Evolutionary conservation across 2,888 invertebrate genomes (phyloP).

Genomic region (Amphiduros pacificus): DNA sequence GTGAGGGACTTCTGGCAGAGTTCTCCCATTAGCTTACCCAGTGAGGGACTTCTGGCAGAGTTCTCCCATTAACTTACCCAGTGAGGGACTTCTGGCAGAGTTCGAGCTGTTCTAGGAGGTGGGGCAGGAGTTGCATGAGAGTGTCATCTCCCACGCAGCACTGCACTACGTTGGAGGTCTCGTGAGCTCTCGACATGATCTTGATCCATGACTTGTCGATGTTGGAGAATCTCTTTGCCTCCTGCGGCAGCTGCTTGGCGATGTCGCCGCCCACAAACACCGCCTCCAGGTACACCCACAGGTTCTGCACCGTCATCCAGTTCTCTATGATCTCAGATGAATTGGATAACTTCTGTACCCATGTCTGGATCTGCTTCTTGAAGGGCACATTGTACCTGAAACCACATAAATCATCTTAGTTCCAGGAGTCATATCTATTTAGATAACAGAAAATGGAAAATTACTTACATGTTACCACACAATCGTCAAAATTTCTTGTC

Average conservation of each 20-base stretch:
- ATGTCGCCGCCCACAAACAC: slow-evolving; percentile 98
- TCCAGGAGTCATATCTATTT: too few species aligned
- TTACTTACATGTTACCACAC: too few species aligned
- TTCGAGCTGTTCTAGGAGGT: slow-evolving; percentile 59
- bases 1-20: too few species aligned
- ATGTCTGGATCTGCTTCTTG: slow-evolving; percentile 92
- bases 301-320: slow-evolving; percentile 94
- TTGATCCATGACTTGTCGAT: slow-evolving; percentile 61
- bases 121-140: slow-evolving; percentile 57
- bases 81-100: slow-evolving; percentile 61
- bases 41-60: too few species aligned
- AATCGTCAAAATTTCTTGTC: too few species aligned
- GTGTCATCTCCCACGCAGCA: slow-evolving; percentile 60
- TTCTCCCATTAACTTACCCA: slow-evolving; percentile 46
- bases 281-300: slow-evolving; percentile 98
- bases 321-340: slow-evolving; percentile 95
- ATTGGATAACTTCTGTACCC: slow-evolving; percentile 91
- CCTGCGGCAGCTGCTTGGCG: slow-evolving; percentile 87
- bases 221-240: slow-evolving; percentile 60
- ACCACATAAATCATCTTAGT: neutral
- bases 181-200: slow-evolving; percentile 60
- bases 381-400: slow-evolving; percentile 90
- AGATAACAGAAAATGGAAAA: too few species aligned
- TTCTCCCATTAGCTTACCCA: too few species aligned
- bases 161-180: slow-evolving; percentile 58